phyloP scores from a whole-genome alignment of 2,888 invertebrate genomes.

The Synergus gifuensis region DNA sequence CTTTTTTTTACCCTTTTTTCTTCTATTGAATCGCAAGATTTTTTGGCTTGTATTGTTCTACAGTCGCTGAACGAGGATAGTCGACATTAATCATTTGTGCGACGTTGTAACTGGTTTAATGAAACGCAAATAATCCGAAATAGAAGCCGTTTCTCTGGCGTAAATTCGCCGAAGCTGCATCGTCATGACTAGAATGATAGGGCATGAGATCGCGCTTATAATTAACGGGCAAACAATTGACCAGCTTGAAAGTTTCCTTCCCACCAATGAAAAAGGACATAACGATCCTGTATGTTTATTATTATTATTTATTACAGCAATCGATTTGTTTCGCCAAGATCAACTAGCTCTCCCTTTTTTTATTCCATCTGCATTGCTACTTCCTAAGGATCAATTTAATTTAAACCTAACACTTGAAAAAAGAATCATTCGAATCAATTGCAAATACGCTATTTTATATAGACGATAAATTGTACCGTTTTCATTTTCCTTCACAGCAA shows the following conservation, averaged over 20 bases:
- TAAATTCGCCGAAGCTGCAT: slow-evolving; percentile 44
- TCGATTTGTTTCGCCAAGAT: slow-evolving; percentile 55
- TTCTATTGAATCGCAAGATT: not conserved
- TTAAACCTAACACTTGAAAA: too few species aligned
- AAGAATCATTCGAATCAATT: too few species aligned
- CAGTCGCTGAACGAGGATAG: slow-evolving; percentile 4
- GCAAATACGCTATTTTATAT: too few species aligned
- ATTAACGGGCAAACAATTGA: slow-evolving; percentile 62
- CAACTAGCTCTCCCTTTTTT: not conserved
- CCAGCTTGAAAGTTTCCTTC: not conserved
- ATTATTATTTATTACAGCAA: slow-evolving; percentile 62
- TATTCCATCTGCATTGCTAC: not conserved
- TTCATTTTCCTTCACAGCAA: too few species aligned
- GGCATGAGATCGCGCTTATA: slow-evolving; percentile 58
- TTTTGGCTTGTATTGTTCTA: not conserved
- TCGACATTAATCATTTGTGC: slow-evolving; percentile 43
- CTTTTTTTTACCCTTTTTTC: not conserved
- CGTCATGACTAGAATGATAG: slow-evolving; percentile 57
- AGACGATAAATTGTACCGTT: too few species aligned
- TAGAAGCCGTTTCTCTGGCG: slow-evolving; percentile 49
- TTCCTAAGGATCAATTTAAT: too few species aligned
- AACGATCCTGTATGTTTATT: slow-evolving; percentile 59
- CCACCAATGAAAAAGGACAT: slow-evolving; percentile 29
- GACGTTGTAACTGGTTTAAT: slow-evolving; percentile 30
- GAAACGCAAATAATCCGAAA: slow-evolving; percentile 53